Base-by-base conservation (phyloP, 2,113 vertebrate genomes). In the Phaethon lepturus region DNA sequence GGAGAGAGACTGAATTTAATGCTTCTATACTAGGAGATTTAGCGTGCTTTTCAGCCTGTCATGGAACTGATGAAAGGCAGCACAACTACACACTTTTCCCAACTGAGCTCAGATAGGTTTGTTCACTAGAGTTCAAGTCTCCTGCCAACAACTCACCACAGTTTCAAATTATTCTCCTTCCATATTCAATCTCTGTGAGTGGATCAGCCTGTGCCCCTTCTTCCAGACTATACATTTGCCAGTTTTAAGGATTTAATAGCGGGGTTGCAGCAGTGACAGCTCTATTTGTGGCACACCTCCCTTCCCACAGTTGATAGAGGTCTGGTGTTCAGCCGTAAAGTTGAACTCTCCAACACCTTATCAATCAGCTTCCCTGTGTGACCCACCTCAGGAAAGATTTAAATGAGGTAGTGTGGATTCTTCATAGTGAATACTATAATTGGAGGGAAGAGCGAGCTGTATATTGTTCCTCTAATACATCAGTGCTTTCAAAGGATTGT, bases 181-280 rank as follows among this genome's bases (percentile, higher is more conserved):
- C 76, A 88, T 94, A 95, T 96, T 96, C 94, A 95, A 14, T 88
- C n/a, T 50, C 31, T 78, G 6, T 55, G 14, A 45, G 49, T 66
- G 77, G 76, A 94, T 94, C 92, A 96, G 71, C 53, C 56, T 16
- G 0, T 91, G 47, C 22, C 75, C 92, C n/a, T 33, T 81, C 77
- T 88, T 91, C 50, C 53, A 71, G 81, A 59, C 55, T 76, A 44
- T 96, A 97, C 92, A 97, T 97, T 82, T 90, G 24, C 60, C 28
- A 44, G 66, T 78, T 97, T 89, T 90, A 94, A 95, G 97, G 93
- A 97, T 97, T 96, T 96, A 97, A 91, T 73, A 84, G 69, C 35
- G 11, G 44, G 14, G 40, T 42, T 88, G 71, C 11, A 11, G 79
- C 59, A 52, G 80, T 52, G 82, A 96, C 67, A 95, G 78, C 49